These are phyloP conservation scores for Semnornis frantzii DNA, from an alignment of 2,113 vertebrate genomes.

Conservation along the genomic window DNA sequence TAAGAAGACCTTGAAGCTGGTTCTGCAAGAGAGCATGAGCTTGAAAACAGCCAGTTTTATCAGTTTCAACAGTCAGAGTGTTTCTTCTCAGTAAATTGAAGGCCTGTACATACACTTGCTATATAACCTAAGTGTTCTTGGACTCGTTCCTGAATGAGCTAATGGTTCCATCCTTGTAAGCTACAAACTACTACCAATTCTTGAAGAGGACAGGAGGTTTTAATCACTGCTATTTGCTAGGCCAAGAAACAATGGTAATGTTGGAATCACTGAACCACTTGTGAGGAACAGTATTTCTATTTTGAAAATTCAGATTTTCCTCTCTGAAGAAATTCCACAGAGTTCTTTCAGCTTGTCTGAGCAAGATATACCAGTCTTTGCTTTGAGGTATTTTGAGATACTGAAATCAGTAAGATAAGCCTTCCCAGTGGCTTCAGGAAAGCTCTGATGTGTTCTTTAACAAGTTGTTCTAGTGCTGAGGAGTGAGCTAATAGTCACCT, in stretches of 20 bases:
- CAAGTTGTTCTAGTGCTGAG: background rate
- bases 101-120: background rate
- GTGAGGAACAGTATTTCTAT: background rate
- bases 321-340: background rate
- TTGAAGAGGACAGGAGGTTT: background rate
- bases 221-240: background rate
- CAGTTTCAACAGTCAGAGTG: background rate
- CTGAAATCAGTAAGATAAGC: background rate
- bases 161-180: background rate
- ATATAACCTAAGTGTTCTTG: background rate
- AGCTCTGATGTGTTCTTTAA: background rate
- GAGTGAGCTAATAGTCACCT: background rate
- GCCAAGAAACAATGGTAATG: background rate
- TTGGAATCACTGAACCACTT: background rate
- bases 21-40: background rate
- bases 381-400: background rate
- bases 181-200: background rate
- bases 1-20: background rate
- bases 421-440: background rate
- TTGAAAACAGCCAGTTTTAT: background rate
- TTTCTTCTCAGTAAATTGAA: background rate
- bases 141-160: background rate
- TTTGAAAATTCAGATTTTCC: background rate
- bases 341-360: background rate
- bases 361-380: background rate